These are phyloP conservation scores for Drosophila virilis DNA, from an alignment of 1,140 invertebrate species.

Conservation along the genomic window DNA sequence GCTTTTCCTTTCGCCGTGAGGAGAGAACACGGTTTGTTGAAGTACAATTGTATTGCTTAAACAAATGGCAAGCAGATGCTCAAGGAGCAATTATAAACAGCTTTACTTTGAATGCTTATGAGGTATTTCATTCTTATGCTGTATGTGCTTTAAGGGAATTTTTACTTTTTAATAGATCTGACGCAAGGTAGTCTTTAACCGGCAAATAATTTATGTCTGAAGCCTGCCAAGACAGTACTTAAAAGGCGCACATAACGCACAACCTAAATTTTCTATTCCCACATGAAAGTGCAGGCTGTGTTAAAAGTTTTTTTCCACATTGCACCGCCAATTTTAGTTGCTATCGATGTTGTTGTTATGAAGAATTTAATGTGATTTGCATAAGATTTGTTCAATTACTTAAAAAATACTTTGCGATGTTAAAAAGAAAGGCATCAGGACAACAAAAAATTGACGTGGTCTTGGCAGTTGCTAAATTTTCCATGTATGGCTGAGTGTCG, in stretches of 20 bases:
- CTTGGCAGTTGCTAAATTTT: background rate
- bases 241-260: too few species aligned
- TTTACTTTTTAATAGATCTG: too few species aligned
- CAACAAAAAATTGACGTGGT: background rate
- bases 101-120: too few species aligned
- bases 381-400: background rate
- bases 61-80: background rate
- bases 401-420: background rate
- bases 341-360: background rate
- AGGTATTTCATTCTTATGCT: too few species aligned
- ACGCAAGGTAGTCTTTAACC: too few species aligned
- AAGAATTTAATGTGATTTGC: conserved; percentile 6
- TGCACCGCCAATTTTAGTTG: conserved; percentile 45
- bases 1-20: background rate
- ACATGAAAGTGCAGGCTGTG: background rate
- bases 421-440: background rate
- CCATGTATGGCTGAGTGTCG: background rate
- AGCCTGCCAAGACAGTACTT: too few species aligned
- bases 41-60: background rate
- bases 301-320: conserved; percentile 10
- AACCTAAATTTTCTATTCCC: background rate
- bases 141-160: too few species aligned
- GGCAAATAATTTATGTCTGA: background rate
- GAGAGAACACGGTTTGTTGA: background rate
- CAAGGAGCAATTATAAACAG: too few species aligned